Evolutionary conservation across 1,140 invertebrate genomes (phyloP), one percentile per base, ranked within the genome.

Genomic region (Nymphalis io): DNA sequence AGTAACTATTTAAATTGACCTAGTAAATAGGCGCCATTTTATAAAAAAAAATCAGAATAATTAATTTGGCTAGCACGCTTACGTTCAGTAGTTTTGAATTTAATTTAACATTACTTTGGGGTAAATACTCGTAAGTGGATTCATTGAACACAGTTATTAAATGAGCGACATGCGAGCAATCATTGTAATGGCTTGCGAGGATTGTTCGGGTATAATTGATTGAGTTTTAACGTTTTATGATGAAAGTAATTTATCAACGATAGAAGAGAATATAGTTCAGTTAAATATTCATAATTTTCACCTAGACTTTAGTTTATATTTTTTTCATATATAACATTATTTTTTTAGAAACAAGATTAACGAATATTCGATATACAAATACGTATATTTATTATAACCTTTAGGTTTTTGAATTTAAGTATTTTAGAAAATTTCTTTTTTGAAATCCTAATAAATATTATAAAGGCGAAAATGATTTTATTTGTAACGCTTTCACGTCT

Each of bases 131-230:
- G 5, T 33, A 27, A 48, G 38, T 27, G 23, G 21, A 10, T 13
- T 46, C 44, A 15, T 48, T 27, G 18, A 16, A 61, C 60, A n/a
- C 40, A 18, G 60, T 46, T 61, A 46, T 48, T 48, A 61, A 48
- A 27, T 61, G 42, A 42, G 15, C 20, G 40, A 16, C 42, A 44
- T 27, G 60, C 42, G 60, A 61, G 21, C 42, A 61, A 61, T 61
- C 23, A 48, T 27, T 46, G 40, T 61, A 48, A 61, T 61, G 60
- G 23, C 46, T n/a, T 12, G 27, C 38, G n/a, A 61, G n/a, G 46
- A 48, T 18, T 48, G 27, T 48, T 61, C 13, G 16, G 1, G 11
- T 13, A 48, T 13, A 13, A 20, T 21, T 46, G 6, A 20, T 20
- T 51, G 1, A 0, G 20, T 16, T n/a, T 46, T 46, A 46, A 51